Evolutionary conservation across 2,113 vertebrate genomes (phyloP), one percentile per base, ranked within the genome.

Genomic region (Nanger granti): DNA sequence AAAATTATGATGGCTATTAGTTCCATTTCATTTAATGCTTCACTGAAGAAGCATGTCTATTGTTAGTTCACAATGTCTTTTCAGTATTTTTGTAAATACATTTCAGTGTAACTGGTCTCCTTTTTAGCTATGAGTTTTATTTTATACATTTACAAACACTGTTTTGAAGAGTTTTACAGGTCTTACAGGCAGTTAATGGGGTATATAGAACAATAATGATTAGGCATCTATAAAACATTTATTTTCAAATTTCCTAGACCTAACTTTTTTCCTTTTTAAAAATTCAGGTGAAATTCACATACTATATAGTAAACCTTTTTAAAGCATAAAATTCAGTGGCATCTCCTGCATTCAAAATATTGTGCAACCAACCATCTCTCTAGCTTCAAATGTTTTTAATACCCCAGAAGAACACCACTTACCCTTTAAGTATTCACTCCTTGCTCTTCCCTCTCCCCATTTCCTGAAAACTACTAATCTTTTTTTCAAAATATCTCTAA

Each of bases 61-160:
- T 49, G 87, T 62, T 85, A 37, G 82, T 57, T 87, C 52, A 64
- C 47, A 54, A n/a, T 47, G 7, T 10, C n/a, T 26, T 82, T 83
- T 44, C 54, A 84, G 44, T 76, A 29, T 76, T 95, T 96, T 83
- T 93, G 20, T 31, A 96, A 80, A 83, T 83, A 66, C 37, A 60
- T 93, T 93, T 95, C 34, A 90, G 13, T 89, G 44, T 60, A 57
- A 66, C 76, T 80, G 41, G 10, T 47, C 57, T 89, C 11, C 47
- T 90, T 29, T 64, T 64, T 44, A 83, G 73, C 29, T 49, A n/a
- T 79, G 15, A n/a, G 66, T 92, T 85, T 59, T 85, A 69, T 69
- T 95, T 73, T 89, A 89, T 87, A 10, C 28, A 41, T 59, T 91
- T 83, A 66, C 18, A 88, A 93, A 89, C 7, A 54, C 37, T 49